These are phyloP conservation scores for Carollia perspicillata DNA, from an alignment of 2,113 vertebrate genomes.

Conservation along the genomic window DNA sequence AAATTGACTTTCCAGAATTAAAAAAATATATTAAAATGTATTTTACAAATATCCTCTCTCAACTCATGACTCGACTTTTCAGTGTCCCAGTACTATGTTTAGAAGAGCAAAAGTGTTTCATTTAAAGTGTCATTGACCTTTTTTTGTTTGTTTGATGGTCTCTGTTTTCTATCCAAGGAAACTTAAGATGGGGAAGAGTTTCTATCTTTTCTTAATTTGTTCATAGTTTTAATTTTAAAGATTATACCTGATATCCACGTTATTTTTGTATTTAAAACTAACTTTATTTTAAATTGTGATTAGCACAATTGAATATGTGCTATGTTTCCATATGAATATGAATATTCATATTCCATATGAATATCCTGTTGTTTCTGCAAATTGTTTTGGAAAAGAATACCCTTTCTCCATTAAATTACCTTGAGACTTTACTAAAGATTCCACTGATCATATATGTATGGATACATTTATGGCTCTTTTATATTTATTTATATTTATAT, in stretches of 20 bases:
- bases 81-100: background rate
- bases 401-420: background rate
- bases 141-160: background rate
- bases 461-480: background rate
- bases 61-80: background rate
- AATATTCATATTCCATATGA: no score
- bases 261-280: background rate
- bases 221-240: background rate
- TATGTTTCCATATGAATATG: no score
- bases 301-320: no score
- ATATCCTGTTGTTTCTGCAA: background rate
- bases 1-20: background rate
- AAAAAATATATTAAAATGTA: background rate
- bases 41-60: background rate
- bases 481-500: background rate
- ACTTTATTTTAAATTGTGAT: background rate
- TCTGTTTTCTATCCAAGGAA: background rate
- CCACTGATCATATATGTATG: background rate
- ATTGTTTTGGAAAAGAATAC: background rate
- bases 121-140: background rate
- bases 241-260: background rate
- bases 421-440: background rate
- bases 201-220: background rate
- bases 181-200: background rate
- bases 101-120: background rate